Evolutionary conservation across 2,113 vertebrate species (phyloP).

Genomic region (Neotoma lepida): DNA sequence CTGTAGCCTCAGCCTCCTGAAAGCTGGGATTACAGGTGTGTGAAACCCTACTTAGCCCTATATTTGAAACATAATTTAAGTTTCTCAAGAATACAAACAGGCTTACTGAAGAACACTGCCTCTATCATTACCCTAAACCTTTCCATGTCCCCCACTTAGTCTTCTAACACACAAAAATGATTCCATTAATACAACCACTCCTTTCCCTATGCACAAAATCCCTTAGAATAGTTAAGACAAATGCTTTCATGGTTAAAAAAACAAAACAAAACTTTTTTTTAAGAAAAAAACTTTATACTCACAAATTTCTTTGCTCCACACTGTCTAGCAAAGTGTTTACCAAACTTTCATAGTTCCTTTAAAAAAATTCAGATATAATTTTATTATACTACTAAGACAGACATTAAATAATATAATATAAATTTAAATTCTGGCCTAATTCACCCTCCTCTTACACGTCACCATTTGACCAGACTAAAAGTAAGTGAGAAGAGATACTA

Average conservation of each 20-base stretch:
- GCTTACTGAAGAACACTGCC: not conserved
- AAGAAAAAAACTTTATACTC: constrained; percentile 79
- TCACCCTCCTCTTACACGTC: not conserved
- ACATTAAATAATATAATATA: constrained; percentile 22
- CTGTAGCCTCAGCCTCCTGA: not conserved
- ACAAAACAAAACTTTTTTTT: not conserved
- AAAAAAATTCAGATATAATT: constrained; percentile 51
- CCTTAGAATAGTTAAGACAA: not conserved
- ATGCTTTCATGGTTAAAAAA: not conserved
- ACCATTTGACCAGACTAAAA: constrained; percentile 7
- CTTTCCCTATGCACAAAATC: not conserved
- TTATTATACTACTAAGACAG: constrained; percentile 37
- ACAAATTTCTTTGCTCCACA: constrained; percentile 95
- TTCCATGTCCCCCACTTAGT: not conserved
- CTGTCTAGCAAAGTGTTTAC: constrained; percentile 91
- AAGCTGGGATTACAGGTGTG: not conserved
- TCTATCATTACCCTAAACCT: not conserved
- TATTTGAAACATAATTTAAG: not conserved
- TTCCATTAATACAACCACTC: constrained; percentile 2
- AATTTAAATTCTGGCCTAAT: constrained; percentile 39
- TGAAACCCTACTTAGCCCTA: not conserved
- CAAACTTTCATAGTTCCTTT: constrained; percentile 94
- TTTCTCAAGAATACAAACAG: constrained; percentile 42
- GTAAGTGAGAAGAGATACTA: not conserved
- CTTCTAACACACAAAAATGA: not conserved